Percentiles rank a stretch among this genome's conserved stretches.
These are phyloP conservation scores for Latrodectus elegans DNA, from an alignment of 2,888 invertebrate species.

Conservation along the genomic window DNA sequence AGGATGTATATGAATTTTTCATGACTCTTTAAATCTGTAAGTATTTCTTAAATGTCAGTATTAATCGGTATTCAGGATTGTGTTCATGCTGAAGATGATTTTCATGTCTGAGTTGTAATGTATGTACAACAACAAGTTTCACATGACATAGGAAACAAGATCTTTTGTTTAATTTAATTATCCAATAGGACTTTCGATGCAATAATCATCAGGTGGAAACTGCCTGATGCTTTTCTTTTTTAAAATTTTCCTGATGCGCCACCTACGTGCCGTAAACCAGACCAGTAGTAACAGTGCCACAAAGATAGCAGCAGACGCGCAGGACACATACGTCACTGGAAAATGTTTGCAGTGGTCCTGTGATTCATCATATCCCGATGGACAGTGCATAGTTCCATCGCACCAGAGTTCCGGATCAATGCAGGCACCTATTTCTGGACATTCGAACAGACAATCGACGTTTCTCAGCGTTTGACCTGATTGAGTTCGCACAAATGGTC, in stretches of 20 bases:
- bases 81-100: too few species aligned
- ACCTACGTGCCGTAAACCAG: constrained; percentile 37
- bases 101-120: not conserved
- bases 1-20: too few species aligned
- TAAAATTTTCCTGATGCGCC: constrained; percentile 15
- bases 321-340: constrained; percentile 66
- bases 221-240: constrained; percentile 59
- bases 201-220: constrained; percentile 56
- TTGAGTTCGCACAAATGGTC: constrained; percentile 70
- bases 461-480: constrained; percentile 71
- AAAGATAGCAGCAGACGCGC: constrained; percentile 35
- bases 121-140: not conserved
- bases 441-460: constrained; percentile 83
- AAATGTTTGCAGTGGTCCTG: constrained; percentile 69
- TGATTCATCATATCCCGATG: constrained; percentile 82
- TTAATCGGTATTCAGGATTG: too few species aligned
- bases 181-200: constrained; percentile 65
- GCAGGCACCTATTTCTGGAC: constrained; percentile 87
- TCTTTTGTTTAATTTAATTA: not conserved
- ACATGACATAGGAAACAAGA: not conserved
- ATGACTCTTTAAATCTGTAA: too few species aligned
- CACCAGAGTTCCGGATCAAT: constrained; percentile 87
- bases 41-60: too few species aligned
- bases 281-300: constrained; percentile 35
- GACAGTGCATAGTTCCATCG: constrained; percentile 86